Evolutionary conservation across 2,113 vertebrate genomes (phyloP).

Genomic region (Pungitius pungitius): DNA sequence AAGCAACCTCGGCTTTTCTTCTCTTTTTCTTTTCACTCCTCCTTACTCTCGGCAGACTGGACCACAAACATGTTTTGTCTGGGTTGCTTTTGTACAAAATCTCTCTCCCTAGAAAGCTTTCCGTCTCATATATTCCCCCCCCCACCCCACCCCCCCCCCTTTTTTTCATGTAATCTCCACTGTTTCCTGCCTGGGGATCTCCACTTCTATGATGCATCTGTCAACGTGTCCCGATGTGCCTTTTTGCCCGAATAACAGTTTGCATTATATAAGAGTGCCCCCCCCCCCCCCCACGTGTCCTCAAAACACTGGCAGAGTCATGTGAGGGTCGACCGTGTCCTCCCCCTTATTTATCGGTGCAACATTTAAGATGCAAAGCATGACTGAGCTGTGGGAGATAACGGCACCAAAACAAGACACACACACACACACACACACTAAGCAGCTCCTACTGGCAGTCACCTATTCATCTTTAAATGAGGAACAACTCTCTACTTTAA

Average conservation of each 20-base stretch:
- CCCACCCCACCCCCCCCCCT: no score
- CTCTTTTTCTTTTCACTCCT: conserved; percentile 45
- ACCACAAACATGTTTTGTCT: conserved; percentile 5
- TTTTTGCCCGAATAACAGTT: conserved; percentile 62
- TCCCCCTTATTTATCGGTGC: conserved; percentile 26
- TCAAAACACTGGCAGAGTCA: conserved; percentile 47
- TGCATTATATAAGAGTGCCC: conserved; percentile 46
- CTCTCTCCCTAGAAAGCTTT: conserved; percentile 41
- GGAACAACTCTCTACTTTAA: conserved; percentile 3
- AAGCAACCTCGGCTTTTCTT: conserved; percentile 22
- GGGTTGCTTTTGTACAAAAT: conserved; percentile 43
- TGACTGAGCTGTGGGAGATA: conserved; percentile 27
- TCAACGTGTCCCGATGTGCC: conserved; percentile 47
- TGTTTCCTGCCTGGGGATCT: conserved; percentile 43
- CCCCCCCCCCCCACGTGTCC: conserved; percentile 24
- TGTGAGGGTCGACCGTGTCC: conserved; percentile 40
- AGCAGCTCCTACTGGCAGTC: conserved; percentile 12
- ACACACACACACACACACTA: conserved; percentile 2
- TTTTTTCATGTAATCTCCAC: conserved; percentile 22
- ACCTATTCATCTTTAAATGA: conserved; percentile 30
- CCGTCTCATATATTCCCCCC: conserved; percentile 7
- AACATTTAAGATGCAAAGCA: conserved; percentile 17
- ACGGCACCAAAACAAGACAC: conserved; percentile 35
- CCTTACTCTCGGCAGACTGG: conserved; percentile 24
- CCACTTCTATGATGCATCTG: conserved; percentile 45